Conservation (phyloP, 2,797 vertebrate genomes). For the Acrocephalus scirpaceus region DNA sequence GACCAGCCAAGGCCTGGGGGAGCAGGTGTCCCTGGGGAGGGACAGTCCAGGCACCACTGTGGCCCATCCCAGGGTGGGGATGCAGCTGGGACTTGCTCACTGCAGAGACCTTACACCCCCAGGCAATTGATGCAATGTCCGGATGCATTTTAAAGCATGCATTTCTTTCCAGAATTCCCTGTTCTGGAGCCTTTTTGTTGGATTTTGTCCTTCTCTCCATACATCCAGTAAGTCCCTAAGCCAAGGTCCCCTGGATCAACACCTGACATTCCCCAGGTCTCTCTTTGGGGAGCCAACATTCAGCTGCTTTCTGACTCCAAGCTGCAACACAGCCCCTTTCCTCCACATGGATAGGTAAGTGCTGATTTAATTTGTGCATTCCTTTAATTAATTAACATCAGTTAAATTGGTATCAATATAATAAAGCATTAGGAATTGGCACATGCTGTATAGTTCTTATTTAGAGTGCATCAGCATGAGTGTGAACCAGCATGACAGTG, state of each 20-base stretch:
- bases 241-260: accelerated
- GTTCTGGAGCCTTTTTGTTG: neutral
- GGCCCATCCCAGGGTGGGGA: accelerated
- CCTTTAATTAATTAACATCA: neutral
- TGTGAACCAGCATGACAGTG: neutral
- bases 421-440: neutral
- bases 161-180: neutral
- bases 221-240: neutral
- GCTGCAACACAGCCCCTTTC: neutral
- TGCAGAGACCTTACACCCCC: neutral
- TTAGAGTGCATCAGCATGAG: neutral
- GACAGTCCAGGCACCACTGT: neutral
- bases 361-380: neutral
- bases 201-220: neutral
- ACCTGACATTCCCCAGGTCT: accelerated
- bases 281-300: accelerated
- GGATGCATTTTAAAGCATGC: neutral
- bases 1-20: neutral
- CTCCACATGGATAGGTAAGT: neutral
- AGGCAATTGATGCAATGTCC: neutral
- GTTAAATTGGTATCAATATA: conserved; percentile 22
- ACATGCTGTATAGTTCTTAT: neutral
- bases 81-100: neutral
- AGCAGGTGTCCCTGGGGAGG: neutral
- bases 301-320: neutral